A percentile compares a stretch with the other conserved stretches of the same genome.
Conservation (phyloP, 2,797 vertebrate genomes). For the Mionectes olivaceus region DNA sequence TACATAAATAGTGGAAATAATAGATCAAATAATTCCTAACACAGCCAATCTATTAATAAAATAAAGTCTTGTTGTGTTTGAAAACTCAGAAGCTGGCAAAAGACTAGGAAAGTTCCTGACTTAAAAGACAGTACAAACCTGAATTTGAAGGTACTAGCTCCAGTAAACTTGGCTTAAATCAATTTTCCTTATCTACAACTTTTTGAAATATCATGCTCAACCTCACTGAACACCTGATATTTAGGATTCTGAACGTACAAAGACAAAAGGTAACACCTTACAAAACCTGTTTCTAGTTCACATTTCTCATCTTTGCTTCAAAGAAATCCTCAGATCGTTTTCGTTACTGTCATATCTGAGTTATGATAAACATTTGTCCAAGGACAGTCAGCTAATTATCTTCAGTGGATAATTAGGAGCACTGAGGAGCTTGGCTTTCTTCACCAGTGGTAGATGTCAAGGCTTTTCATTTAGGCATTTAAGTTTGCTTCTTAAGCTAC, state of each 20-base stretch:
- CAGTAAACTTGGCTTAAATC: not conserved
- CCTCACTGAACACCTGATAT: not conserved
- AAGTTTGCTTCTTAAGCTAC: not conserved
- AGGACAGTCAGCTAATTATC: not conserved
- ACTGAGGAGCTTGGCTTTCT: not conserved
- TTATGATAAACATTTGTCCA: not conserved
- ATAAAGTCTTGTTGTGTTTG: not conserved
- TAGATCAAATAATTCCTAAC: not conserved
- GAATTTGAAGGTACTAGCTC: not conserved
- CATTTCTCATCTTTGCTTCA: not conserved
- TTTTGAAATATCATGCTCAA: not conserved
- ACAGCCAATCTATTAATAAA: not conserved
- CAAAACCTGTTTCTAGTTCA: not conserved
- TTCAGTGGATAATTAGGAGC: not conserved
- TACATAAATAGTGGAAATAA: constrained; percentile 31
- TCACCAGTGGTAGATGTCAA: not conserved
- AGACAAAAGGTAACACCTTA: not conserved
- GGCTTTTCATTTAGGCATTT: not conserved
- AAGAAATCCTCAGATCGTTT: not conserved
- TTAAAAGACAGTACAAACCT: not conserved
- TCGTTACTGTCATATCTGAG: not conserved
- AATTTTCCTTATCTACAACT: not conserved
- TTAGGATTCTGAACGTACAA: not conserved
- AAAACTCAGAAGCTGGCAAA: not conserved
- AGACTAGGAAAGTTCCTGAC: not conserved